These are phyloP conservation scores for Fukomys damarensis DNA, from an alignment of 2,113 vertebrate genomes.

Conservation along the genomic window DNA sequence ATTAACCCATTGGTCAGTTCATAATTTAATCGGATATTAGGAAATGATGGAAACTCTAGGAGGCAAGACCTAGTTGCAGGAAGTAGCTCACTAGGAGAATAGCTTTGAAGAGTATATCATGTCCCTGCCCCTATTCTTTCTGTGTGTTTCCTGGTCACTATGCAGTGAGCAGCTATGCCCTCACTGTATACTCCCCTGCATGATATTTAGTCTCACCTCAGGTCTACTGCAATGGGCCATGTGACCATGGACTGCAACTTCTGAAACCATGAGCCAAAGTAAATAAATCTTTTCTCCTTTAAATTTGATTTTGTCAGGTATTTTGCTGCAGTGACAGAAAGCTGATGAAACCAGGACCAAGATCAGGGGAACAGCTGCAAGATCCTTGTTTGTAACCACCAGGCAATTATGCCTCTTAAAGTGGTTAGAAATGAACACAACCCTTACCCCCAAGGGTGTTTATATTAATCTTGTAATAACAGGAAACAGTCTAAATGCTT, in stretches of 20 bases:
- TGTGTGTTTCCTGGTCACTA: background rate
- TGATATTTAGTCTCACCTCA: background rate
- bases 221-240: background rate
- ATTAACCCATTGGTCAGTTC: background rate
- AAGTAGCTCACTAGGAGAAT: background rate
- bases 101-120: background rate
- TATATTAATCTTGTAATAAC: constrained; percentile 54
- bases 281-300: background rate
- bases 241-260: background rate
- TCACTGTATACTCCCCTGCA: background rate
- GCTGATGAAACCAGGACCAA: background rate
- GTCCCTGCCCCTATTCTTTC: background rate
- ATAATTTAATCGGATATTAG: background rate
- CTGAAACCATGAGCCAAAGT: background rate
- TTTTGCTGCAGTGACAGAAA: background rate
- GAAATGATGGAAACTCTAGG: background rate
- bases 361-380: background rate
- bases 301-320: background rate
- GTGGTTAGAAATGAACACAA: background rate
- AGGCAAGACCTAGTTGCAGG: background rate
- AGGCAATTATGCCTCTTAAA: background rate
- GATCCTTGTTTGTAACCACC: background rate
- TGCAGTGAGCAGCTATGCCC: background rate
- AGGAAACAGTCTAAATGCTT: constrained; percentile 67
- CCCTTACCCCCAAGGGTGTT: background rate